Evolutionary conservation across 2,113 vertebrate species (phyloP), one percentile per base, ranked within the genome.

Genomic region (Meleagris gallopavo): DNA sequence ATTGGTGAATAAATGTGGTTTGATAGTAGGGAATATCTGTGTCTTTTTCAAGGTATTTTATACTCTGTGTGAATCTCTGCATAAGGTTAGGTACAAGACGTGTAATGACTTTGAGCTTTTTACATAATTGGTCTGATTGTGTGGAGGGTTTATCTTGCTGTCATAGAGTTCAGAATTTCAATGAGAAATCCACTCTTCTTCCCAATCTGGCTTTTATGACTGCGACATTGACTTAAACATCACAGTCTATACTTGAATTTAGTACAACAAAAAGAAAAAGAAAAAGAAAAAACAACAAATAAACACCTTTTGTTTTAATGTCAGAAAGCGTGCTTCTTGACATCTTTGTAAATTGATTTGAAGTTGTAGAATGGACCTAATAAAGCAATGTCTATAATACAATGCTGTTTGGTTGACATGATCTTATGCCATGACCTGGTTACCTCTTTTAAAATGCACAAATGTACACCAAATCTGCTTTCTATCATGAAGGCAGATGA

Each of bases 401-500:
- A 2, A 40, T 43, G 74, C 27, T 1, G 3, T 77, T 92, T 41
- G 13, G 71, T 24, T 55, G 61, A 64, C 73, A 32, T 2, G 30
- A 45, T 76, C 22, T 40, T 65, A 25, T 60, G 55, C n/a, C 64
- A 46, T 86, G 83, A 92, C 41, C 32, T 78, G 76, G 65, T 94
- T 74, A 66, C 60, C 14, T 15, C 19, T 91, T 91, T 83, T 71
- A 86, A 65, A 93, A 67, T 66, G 41, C 52, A 67, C 69, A 83
- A 79, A 52, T 22, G 0, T 66, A 89, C 27, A 79, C 57, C 46
- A 83, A 90, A 93, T 85, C 65, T 96, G 94, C 45, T 96, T 94
- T 95, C 52, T 89, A 76, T 95, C 92, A 90, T 41, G 32, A 79
- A 86, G 86, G 66, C 86, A 89, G 90, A 94, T 94, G 93, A 94